Conservation (phyloP, 2,113 vertebrate genomes). For the Cyphomyrus plagiostoma region DNA sequence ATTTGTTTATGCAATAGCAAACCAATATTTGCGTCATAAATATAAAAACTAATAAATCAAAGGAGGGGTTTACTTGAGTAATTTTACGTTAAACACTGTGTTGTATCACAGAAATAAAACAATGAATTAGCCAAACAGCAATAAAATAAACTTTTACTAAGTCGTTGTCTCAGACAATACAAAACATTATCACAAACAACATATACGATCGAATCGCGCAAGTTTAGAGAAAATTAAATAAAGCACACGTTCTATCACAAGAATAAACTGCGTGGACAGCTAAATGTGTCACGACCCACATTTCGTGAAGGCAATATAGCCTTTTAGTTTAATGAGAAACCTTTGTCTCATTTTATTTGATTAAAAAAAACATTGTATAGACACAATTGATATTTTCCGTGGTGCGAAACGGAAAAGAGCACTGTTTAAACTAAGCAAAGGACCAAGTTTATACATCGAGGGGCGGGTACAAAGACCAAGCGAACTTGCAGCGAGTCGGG, state of each 20-base stretch:
- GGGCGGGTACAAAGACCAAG: conserved; percentile 11
- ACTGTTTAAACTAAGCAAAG: conserved; percentile 1
- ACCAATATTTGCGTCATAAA: neutral
- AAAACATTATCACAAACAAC: neutral
- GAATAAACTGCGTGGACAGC: conserved; percentile 2
- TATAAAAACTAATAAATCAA: neutral
- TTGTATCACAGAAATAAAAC: neutral
- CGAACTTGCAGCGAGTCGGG: neutral
- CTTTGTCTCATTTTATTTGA: neutral
- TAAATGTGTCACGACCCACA: conserved; percentile 46
- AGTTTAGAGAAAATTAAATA: neutral
- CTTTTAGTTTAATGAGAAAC: neutral
- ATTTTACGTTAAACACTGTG: neutral
- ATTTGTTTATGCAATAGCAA: neutral
- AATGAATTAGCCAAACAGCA: neutral
- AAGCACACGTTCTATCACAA: neutral
- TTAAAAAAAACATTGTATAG: conserved; percentile 24
- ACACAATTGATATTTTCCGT: neutral
- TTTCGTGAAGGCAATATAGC: conserved; percentile 34
- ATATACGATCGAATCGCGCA: neutral
- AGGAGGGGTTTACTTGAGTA: neutral
- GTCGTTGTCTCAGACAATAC: neutral
- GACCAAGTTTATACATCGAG: conserved; percentile 14
- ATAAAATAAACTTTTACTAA: neutral
- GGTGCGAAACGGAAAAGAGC: neutral